phyloP scores from a whole-genome alignment of 2,113 vertebrate species.

The Callionymus lyra region DNA sequence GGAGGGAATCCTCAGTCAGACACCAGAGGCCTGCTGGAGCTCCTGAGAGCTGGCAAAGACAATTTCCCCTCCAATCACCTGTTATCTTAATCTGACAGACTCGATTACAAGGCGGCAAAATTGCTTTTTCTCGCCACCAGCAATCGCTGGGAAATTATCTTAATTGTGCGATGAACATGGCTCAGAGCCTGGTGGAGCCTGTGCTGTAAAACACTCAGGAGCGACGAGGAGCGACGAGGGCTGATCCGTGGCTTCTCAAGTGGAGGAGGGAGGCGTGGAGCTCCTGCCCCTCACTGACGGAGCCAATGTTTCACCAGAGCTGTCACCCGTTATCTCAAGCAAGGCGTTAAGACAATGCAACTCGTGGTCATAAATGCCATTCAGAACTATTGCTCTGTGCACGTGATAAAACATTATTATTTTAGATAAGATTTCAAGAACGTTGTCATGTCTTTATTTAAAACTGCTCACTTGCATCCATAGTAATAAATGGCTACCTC shows the following conservation, averaged over 20 bases:
- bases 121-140: constrained; percentile 77
- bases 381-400: too few species aligned
- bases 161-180: constrained; percentile 79
- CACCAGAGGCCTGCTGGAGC: constrained; percentile 67
- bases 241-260: constrained; percentile 17
- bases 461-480: too few species aligned
- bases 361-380: too few species aligned
- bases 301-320: too few species aligned
- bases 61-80: constrained; percentile 73
- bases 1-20: constrained; percentile 40
- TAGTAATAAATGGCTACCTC: too few species aligned
- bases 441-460: too few species aligned
- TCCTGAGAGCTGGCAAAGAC: constrained; percentile 66
- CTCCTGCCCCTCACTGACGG: too few species aligned
- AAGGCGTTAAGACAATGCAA: too few species aligned
- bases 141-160: constrained; percentile 74
- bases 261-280: constrained; percentile 9
- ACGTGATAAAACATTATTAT: too few species aligned
- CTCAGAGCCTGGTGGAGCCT: constrained; percentile 63
- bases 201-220: constrained; percentile 34
- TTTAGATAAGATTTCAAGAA: too few species aligned
- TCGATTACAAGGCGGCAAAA: constrained; percentile 73
- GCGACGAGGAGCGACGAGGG: constrained; percentile 16
- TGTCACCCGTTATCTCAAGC: too few species aligned
- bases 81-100: constrained; percentile 80